Percentiles rank a stretch among this genome's conserved stretches.
phyloP scores from a whole-genome alignment of 2,888 invertebrate genomes.

The Palloptera scutellata region DNA sequence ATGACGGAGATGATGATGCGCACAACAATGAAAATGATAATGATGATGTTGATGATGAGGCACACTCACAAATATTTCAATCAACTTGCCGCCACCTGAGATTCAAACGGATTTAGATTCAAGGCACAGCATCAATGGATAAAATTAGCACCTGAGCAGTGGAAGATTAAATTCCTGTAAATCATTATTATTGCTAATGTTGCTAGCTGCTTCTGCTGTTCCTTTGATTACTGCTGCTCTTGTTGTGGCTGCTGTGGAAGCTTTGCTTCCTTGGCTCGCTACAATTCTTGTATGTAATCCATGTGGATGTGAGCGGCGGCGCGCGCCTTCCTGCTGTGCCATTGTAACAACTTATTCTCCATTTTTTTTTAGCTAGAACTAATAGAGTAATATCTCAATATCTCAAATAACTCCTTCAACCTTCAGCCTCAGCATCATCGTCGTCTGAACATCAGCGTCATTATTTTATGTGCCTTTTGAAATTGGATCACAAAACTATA shows the following conservation, averaged over 20 bases:
- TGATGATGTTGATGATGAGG: constrained; percentile 26
- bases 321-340: constrained; percentile 35
- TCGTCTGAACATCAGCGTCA: neutral
- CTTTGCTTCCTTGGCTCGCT: constrained; percentile 14
- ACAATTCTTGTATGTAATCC: neutral
- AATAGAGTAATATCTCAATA: constrained; percentile 26
- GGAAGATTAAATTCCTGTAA: constrained; percentile 36
- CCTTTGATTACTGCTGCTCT: constrained; percentile 36
- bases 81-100: constrained; percentile 2
- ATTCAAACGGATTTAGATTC: neutral
- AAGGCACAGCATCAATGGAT: constrained; percentile 21
- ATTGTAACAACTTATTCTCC: constrained; percentile 47
- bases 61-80: constrained; percentile 24
- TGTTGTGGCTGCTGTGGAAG: constrained; percentile 18
- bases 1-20: constrained; percentile 13
- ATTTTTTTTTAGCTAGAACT: constrained; percentile 3
- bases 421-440: constrained; percentile 4
- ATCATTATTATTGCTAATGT: constrained; percentile 31
- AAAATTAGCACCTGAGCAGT: constrained; percentile 39
- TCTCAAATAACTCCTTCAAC: constrained; percentile 25
- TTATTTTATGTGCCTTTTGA: neutral
- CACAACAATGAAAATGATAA: constrained; percentile 17
- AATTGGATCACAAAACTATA: constrained; percentile 3
- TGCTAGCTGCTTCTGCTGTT: constrained; percentile 39
- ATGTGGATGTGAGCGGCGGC: neutral